These are phyloP conservation scores for Helostoma temminkii DNA, from an alignment of 2,797 vertebrate species.

Conservation along the genomic window DNA sequence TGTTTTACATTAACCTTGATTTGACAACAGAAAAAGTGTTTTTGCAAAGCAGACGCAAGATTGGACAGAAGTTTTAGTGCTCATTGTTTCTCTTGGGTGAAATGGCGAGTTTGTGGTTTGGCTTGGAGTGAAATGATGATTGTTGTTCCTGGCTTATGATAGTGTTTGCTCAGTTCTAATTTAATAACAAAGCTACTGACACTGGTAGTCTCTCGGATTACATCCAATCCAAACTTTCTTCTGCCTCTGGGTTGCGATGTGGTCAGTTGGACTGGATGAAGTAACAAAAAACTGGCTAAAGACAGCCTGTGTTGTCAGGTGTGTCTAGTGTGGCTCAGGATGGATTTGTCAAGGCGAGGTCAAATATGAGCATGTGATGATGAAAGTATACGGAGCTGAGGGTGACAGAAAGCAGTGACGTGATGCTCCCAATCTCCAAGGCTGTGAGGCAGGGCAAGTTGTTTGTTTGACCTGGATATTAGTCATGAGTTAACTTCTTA, in stretches of 20 bases:
- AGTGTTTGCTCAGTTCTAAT: slow-evolving; percentile 35
- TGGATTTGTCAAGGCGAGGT: slow-evolving; percentile 50
- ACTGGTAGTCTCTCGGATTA: slow-evolving; percentile 4
- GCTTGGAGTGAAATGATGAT: slow-evolving; percentile 40
- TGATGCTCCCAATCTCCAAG: slow-evolving; percentile 34
- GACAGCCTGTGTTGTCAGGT: slow-evolving; percentile 43
- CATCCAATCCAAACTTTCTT: slow-evolving; percentile 3
- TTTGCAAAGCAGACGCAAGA: slow-evolving; percentile 45
- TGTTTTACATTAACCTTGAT: slow-evolving; percentile 44
- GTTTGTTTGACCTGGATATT: slow-evolving; percentile 68
- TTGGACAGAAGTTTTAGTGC: slow-evolving; percentile 40
- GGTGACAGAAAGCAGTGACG: slow-evolving; percentile 8
- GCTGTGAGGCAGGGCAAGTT: slow-evolving; percentile 48
- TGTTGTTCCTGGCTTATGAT: slow-evolving; percentile 40
- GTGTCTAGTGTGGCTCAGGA: slow-evolving; percentile 48
- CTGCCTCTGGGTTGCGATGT: slow-evolving; percentile 13
- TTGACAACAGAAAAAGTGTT: slow-evolving; percentile 44
- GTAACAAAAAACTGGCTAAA: slow-evolving; percentile 18
- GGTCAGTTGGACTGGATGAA: slow-evolving; percentile 6
- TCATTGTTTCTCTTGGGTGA: slow-evolving; percentile 25
- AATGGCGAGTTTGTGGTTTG: slow-evolving; percentile 32
- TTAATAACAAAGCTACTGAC: slow-evolving; percentile 38
- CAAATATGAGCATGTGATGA: slow-evolving; percentile 38
- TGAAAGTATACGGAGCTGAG: slow-evolving; percentile 22
- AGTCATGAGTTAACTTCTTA: slow-evolving; percentile 63